Percentiles rank a stretch among this genome's conserved stretches.
Conservation (phyloP, 2,797 vertebrate genomes). For the Orientallactaga sibirica region DNA sequence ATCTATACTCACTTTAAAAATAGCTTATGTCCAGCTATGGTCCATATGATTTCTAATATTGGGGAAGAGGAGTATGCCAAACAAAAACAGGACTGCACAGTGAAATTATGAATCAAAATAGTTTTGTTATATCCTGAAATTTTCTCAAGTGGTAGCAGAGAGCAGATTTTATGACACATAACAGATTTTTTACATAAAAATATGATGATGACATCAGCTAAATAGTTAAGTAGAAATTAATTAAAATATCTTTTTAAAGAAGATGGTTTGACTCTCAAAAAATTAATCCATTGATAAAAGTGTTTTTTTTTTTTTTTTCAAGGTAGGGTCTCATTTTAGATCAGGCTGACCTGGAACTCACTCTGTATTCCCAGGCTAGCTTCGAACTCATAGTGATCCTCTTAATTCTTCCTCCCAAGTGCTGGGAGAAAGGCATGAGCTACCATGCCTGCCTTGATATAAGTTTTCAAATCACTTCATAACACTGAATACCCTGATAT, state of each 20-base stretch:
- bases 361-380: too few species aligned
- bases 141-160: not conserved
- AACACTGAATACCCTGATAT: not conserved
- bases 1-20: not conserved
- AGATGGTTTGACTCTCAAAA: constrained; percentile 18
- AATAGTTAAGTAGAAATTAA: constrained; percentile 32
- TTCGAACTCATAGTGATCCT: too few species aligned
- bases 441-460: not conserved
- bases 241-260: not conserved
- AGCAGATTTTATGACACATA: not conserved
- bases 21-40: not conserved
- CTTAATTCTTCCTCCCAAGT: too few species aligned
- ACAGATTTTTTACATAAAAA: not conserved
- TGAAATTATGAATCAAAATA: not conserved
- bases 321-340: too few species aligned
- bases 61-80: fast-evolving
- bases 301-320: not conserved
- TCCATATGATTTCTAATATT: not conserved
- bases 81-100: not conserved
- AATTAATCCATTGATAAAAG: not conserved
- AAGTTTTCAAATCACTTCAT: not conserved
- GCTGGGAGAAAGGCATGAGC: too few species aligned
- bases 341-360: too few species aligned
- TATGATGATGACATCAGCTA: not conserved
- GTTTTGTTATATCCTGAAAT: not conserved